These are phyloP conservation scores for Ataeniobius toweri DNA, from an alignment of 2,797 vertebrate species.

Conservation along the genomic window DNA sequence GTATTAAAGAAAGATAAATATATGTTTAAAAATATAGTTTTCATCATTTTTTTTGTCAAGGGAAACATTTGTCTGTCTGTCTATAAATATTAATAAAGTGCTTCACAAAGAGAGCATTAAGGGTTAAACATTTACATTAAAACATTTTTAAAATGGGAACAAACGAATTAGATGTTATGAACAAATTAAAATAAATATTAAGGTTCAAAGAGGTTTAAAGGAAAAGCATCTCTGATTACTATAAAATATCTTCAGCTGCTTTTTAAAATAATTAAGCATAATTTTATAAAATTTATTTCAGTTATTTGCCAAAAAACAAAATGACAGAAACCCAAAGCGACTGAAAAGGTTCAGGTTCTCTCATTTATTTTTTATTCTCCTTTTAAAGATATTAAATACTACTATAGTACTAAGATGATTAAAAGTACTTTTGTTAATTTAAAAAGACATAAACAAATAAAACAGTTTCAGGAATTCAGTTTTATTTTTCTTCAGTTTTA, in stretches of 20 bases:
- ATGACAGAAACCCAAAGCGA: neutral
- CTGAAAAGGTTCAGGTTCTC: too few species aligned
- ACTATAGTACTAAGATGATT: too few species aligned
- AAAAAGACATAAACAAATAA: too few species aligned
- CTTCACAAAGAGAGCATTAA: neutral
- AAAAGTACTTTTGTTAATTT: too few species aligned
- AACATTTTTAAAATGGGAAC: neutral
- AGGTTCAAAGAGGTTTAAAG: neutral
- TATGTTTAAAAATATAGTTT: neutral
- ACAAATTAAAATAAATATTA: neutral
- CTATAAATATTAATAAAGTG: too few species aligned
- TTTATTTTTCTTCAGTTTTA: too few species aligned
- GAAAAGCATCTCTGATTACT: too few species aligned
- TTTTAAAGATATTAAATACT: too few species aligned
- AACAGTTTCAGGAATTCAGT: neutral
- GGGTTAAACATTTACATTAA: neutral
- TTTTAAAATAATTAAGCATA: neutral
- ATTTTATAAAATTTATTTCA: neutral
- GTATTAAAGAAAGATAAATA: neutral
- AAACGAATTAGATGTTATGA: neutral
- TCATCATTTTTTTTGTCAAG: neutral
- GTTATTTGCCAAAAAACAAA: neutral
- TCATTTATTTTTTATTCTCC: too few species aligned
- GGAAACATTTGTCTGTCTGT: neutral
- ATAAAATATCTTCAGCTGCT: neutral